Base-by-base conservation (phyloP, 2,113 vertebrate species). In the Ahaetulla prasina region DNA sequence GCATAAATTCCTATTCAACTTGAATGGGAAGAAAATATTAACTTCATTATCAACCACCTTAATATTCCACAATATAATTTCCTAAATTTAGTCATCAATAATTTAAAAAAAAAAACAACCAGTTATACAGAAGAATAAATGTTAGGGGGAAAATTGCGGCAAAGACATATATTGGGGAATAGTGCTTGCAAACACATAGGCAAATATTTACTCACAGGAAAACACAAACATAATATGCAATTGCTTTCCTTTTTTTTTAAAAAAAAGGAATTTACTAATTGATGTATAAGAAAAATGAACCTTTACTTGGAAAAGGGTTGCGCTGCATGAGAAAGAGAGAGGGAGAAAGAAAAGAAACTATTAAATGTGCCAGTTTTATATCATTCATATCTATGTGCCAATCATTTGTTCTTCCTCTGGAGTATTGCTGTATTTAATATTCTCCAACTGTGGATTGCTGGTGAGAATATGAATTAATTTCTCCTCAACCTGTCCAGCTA, bases 391-490 rank as follows among this genome's bases (percentile, higher is more conserved):
- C 35, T 55, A 35, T 39, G 11, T 60, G 89, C 53, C 90, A 14
- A 1, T 2, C 35, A 52, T 85, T 90, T 93, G 57, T 27, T 93
- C 2, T 94, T 50, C 30, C 68, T 92, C 35, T 22, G 0, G 54
- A 68, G 47, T 53, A 10, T 88, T 63, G 45, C 8, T 93, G 80
- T 94, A 9, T 74, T 93, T 89, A 74, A 3, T 91, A 0, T 80
- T 43, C 39, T 89, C 39, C 87, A 92, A 91, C 92, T 90, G 57
- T 3, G 91, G 27, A 8, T 87, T 88, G 7, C 45, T 93, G 68
- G 49, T 22, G 47, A 12, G 39, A 92, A 87, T 90, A 85, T 43
- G 55, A 90, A 93, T 91, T 93, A 91, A 90, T 93, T 88, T 88
- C 55, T 25, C 86, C 35, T 3, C 30, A 54, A 60, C 54, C 8